Percentiles rank a stretch among this genome's conserved stretches.
Conservation (phyloP, 1,140 invertebrate species). For the Cecropterus lyciades region DNA sequence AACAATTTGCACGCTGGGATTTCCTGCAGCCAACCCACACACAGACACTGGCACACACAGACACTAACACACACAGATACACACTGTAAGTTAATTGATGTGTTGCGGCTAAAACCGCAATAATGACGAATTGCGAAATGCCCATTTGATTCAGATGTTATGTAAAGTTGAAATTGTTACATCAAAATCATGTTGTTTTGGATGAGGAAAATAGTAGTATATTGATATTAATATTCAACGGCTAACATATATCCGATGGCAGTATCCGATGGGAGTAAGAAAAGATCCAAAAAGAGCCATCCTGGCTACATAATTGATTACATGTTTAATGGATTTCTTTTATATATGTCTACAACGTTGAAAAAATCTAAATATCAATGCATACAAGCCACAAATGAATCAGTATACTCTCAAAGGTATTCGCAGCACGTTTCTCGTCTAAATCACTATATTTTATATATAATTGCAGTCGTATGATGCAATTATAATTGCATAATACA, state of each 20-base stretch:
- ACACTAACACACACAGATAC: conserved; percentile 4
- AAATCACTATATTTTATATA: conserved; percentile 18
- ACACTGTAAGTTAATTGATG: conserved; percentile 11
- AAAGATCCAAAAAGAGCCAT: too few relatives aligned
- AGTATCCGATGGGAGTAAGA: too few relatives aligned
- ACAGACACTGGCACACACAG: conserved; percentile 14
- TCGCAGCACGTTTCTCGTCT: conserved; percentile 4
- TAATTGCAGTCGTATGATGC: conserved; percentile 2
- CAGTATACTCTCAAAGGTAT: not conserved
- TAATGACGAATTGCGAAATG: conserved; percentile 8
- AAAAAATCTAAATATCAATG: not conserved
- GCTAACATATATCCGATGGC: too few relatives aligned
- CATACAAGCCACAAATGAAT: not conserved
- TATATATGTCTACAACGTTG: too few relatives aligned
- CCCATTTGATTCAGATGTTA: not conserved
- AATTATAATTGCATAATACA: conserved; percentile 19
- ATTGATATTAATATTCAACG: too few relatives aligned
- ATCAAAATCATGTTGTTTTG: too few relatives aligned
- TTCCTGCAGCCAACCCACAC: conserved; percentile 50
- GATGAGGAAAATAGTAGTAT: too few relatives aligned
- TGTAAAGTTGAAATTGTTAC: not conserved
- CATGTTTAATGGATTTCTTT: too few relatives aligned
- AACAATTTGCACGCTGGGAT: conserved; percentile 67
- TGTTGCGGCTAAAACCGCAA: conserved; percentile 14
- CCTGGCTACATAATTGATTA: too few relatives aligned